Conservation (phyloP, 2,113 vertebrate species). For the Arothron firmamentum region DNA sequence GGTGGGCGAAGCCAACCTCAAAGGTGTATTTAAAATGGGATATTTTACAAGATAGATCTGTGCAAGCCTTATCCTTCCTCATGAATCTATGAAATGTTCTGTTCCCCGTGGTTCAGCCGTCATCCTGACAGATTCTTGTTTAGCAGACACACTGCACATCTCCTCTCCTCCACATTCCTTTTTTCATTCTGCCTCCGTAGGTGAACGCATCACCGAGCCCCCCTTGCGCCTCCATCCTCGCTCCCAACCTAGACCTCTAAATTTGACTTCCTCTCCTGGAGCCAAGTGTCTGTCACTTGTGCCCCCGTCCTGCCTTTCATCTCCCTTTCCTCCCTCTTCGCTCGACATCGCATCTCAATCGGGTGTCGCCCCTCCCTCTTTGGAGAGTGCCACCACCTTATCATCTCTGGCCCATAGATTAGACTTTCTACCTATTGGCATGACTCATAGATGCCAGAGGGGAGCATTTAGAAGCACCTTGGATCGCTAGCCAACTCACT, state of each 20-base stretch:
- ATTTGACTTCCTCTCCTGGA: conserved; percentile 31
- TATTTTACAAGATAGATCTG: too few relatives aligned
- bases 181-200: conserved; percentile 22
- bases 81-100: conserved; percentile 8
- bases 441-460: conserved; percentile 44
- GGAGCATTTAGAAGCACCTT: conserved; percentile 46
- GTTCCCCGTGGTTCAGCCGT: conserved; percentile 1
- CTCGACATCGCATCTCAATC: conserved; percentile 33
- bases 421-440: conserved; percentile 47
- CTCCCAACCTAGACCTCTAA: conserved; percentile 29
- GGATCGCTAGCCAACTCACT: conserved; percentile 8
- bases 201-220: conserved; percentile 15
- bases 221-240: conserved; percentile 24
- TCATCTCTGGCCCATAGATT: conserved; percentile 55
- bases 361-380: conserved; percentile 28
- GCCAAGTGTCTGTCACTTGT: conserved; percentile 38
- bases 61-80: not conserved
- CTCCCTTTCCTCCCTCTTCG: conserved; percentile 9
- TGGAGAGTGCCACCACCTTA: conserved; percentile 40
- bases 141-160: conserved; percentile 12
- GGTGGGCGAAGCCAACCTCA: too few relatives aligned
- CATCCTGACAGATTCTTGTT: conserved; percentile 22
- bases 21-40: too few relatives aligned
- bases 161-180: conserved; percentile 12
- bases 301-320: not conserved